Percentiles rank a stretch among this genome's conserved stretches.
Evolutionary conservation across 2,113 vertebrate species (phyloP).

Genomic region (Lycocorax pyrrhopterus): DNA sequence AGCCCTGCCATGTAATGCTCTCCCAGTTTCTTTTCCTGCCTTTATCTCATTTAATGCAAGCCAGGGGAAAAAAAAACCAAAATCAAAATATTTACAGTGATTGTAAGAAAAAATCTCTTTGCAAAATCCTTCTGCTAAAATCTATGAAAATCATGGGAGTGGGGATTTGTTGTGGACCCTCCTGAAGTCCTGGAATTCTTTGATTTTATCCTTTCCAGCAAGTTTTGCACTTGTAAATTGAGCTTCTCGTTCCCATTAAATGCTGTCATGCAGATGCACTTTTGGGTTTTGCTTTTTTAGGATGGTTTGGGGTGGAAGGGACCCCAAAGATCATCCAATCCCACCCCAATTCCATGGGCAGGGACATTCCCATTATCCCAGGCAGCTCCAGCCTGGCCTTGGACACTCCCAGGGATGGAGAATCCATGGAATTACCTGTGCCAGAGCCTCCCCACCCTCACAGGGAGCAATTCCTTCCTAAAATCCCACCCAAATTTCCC

Average conservation of each 20-base stretch:
- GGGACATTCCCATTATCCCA: rapidly evolving
- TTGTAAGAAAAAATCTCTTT: background rate
- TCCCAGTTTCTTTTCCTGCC: background rate
- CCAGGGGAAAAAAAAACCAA: background rate
- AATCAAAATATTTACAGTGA: background rate
- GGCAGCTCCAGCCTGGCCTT: background rate
- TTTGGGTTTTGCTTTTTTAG: background rate
- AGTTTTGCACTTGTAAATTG: background rate
- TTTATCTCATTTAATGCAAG: background rate
- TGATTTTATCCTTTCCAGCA: background rate
- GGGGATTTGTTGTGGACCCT: background rate
- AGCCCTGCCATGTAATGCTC: background rate
- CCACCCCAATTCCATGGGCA: background rate
- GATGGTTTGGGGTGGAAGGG: background rate
- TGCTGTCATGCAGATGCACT: background rate
- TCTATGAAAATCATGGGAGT: background rate
- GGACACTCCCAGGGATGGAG: background rate
- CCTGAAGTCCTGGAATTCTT: background rate
- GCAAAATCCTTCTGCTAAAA: background rate
- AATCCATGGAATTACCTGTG: background rate
- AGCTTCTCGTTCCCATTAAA: constrained; percentile 43
- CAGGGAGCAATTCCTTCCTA: background rate
- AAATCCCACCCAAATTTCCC: background rate
- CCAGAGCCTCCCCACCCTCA: background rate
- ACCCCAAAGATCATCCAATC: background rate